Base-by-base conservation (phyloP, 2,888 invertebrate genomes). In the Neelides folsomi region DNA sequence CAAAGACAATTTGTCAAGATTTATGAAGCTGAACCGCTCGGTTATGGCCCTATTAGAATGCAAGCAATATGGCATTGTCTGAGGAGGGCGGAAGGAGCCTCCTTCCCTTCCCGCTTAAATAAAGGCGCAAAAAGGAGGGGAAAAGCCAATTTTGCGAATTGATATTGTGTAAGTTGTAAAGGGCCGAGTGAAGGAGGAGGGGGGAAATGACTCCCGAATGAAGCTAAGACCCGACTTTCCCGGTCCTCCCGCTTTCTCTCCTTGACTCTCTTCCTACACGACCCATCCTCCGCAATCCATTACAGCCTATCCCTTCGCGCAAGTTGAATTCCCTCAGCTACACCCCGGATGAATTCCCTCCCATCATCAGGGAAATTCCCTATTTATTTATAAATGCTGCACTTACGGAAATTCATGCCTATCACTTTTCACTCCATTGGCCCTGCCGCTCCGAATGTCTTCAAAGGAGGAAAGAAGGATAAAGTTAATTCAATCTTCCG, bases 1-100 rank as follows among this genome's bases (percentile, higher is more conserved):
- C 62, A 58, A 59, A 61, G 60, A 62, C 62, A 62, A 64, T 64
- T 62, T 62, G 64, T 62, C 59, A 64, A 62, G 64, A 64, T 64
- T 62, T 64, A 64, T 64, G 62, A 64, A 57, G 59, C 57, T 50
- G 42, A 54, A 55, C 57, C 52, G 56, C 55, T 61, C 53, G 52
- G 61, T 63, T 60, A 61, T 61, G 58, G 57, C 55, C 53, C 62
- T 58, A 62, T 62, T 62, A 59, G 57, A 59, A 62, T 62, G 53
- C 59, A 57, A 54, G 57, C 57, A 57, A 59, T 56, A 56, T 56
- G 56, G 58, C 56, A 54, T 54, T 58, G 55, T 51, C 52, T 57
- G 46, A 54, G 40, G 48, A 46, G 44, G 49, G 37, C 36, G 36
- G 53, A 35, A 38, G 47, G 53, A 49, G 44, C 41, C 15, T 45